Percentiles rank a stretch among this genome's conserved stretches.
Evolutionary conservation across 2,113 vertebrate genomes (phyloP).

Genomic region (Alexandromys fortis): DNA sequence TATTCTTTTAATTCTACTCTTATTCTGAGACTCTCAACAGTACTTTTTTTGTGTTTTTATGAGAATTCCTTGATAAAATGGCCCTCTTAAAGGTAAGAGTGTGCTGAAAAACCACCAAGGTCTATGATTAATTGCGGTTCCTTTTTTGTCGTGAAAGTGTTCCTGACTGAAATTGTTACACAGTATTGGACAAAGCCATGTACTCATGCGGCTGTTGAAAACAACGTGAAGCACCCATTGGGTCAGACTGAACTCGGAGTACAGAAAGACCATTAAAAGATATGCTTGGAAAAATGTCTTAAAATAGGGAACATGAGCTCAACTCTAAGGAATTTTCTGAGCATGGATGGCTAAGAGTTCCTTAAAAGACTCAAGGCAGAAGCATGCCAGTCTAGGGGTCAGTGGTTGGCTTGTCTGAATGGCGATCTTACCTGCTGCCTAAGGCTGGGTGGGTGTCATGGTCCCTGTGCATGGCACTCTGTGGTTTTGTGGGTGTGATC

Average conservation of each 20-base stretch:
- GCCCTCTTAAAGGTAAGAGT: not conserved
- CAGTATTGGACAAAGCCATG: not conserved
- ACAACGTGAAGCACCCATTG: not conserved
- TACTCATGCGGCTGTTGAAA: not conserved
- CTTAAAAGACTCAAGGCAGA: not conserved
- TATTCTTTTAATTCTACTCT: not conserved
- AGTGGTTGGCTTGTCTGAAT: not conserved
- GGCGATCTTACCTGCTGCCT: fast-evolving
- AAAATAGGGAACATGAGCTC: not conserved
- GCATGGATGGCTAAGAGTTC: not conserved
- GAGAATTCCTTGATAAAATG: not conserved
- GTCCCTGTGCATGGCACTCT: too few species aligned
- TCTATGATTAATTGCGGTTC: not conserved
- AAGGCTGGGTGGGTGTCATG: not conserved
- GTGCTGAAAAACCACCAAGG: not conserved
- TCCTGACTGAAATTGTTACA: not conserved
- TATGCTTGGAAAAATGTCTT: not conserved
- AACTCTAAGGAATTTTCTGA: not conserved
- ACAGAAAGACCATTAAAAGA: not conserved
- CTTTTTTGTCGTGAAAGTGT: not conserved
- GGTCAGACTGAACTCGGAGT: not conserved
- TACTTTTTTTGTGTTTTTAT: not conserved
- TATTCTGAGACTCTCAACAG: not conserved
- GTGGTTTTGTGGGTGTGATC: not conserved
- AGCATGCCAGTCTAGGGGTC: fast-evolving